These are phyloP conservation scores for Orycteropus afer DNA, from an alignment of 2,113 vertebrate genomes.

Conservation along the genomic window DNA sequence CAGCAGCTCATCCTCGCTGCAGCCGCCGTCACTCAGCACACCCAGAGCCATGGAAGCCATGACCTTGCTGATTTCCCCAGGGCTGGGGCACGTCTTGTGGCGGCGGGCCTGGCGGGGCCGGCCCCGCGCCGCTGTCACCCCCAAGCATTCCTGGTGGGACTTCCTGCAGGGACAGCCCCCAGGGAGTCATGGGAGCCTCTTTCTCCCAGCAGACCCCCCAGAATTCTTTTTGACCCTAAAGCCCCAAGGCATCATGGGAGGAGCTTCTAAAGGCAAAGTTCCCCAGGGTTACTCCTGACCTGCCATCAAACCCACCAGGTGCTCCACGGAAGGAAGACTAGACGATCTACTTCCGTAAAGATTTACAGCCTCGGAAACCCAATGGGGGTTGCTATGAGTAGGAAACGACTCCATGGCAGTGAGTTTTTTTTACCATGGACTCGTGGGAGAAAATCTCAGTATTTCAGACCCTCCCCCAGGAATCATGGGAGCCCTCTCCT, in stretches of 20 bases:
- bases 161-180: conserved; percentile 75
- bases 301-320: too few species aligned
- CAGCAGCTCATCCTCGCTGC: conserved; percentile 91
- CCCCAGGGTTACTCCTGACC: neutral
- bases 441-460: neutral
- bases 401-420: too few species aligned
- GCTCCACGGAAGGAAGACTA: too few species aligned
- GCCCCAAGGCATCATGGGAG: neutral
- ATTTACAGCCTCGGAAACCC: too few species aligned
- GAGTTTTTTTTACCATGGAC: neutral
- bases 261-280: neutral
- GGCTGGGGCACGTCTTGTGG: conserved; percentile 94
- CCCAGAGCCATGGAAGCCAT: conserved; percentile 85
- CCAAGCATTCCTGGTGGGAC: conserved; percentile 86
- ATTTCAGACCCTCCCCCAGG: neutral
- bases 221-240: neutral
- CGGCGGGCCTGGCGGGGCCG: conserved; percentile 84
- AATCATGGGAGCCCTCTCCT: neutral
- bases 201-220: neutral
- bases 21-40: conserved; percentile 87
- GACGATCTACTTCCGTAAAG: too few species aligned
- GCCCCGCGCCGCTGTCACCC: conserved; percentile 63
- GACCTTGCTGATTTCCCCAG: conserved; percentile 91
- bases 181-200: neutral
- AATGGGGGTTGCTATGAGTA: too few species aligned